These are phyloP conservation scores for Montipora cactus DNA, from an alignment of 64 coral and sea anemone genomes.

Conservation along the genomic window DNA sequence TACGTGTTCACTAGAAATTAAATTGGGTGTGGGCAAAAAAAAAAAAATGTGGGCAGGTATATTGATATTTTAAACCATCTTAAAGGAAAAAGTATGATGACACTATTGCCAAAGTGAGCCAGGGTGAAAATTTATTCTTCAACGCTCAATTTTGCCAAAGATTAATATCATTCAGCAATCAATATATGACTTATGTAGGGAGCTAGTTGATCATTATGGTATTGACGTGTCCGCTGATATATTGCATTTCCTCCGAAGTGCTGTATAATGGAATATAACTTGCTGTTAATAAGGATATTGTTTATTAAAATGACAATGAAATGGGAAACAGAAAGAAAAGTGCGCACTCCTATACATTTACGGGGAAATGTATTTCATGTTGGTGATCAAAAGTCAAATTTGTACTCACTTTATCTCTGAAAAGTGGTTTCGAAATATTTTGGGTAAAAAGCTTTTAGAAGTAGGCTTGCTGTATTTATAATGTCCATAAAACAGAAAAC, in stretches of 20 bases:
- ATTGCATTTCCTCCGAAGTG: conserved; percentile 5
- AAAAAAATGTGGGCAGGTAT: too few relatives aligned
- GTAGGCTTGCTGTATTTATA: too few relatives aligned
- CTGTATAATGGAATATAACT: neutral
- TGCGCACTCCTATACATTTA: neutral
- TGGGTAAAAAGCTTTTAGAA: too few relatives aligned
- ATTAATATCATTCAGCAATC: conserved; percentile 21
- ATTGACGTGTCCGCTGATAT: neutral
- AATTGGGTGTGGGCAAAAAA: neutral
- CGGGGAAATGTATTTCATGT: neutral
- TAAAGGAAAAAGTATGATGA: neutral
- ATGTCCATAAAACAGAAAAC: too few relatives aligned
- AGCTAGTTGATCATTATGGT: neutral
- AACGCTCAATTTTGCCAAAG: neutral
- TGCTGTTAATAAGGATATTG: neutral
- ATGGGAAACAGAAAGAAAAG: neutral
- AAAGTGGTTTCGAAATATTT: too few relatives aligned
- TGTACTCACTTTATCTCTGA: too few relatives aligned
- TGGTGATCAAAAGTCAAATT: neutral
- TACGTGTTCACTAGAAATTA: too few relatives aligned
- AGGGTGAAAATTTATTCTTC: neutral
- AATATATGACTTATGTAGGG: conserved; percentile 21
- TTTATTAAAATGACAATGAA: neutral
- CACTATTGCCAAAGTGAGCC: neutral
- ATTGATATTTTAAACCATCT: neutral